Conservation (phyloP, 2,888 invertebrate genomes). For the Onthophagus sagittarius region DNA sequence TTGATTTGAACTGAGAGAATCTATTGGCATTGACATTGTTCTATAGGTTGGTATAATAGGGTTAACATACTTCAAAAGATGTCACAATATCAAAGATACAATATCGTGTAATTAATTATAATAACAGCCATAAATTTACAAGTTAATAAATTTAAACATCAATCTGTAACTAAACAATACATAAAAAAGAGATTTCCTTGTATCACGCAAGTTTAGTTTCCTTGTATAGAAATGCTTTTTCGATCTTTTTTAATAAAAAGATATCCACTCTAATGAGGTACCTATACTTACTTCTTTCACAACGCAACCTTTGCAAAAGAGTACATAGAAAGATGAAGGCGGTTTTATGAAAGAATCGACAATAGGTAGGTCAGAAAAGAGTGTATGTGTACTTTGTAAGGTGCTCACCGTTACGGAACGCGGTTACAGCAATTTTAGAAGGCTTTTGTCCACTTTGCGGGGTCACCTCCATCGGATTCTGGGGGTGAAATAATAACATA, state of each 20-base stretch:
- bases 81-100: background rate
- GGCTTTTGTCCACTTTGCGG: background rate
- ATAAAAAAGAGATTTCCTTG: background rate
- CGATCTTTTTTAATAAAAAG: background rate
- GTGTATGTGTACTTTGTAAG: background rate
- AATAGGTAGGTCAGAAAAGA: background rate
- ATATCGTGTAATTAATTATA: background rate
- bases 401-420: background rate
- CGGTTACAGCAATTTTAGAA: background rate
- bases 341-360: background rate
- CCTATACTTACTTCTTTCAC: background rate
- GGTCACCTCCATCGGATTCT: background rate
- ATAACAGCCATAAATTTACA: background rate
- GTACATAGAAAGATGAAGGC: background rate
- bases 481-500: background rate
- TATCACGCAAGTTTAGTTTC: background rate
- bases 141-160: background rate
- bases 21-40: background rate
- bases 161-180: background rate
- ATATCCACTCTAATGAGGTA: background rate
- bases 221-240: background rate
- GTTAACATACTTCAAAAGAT: background rate
- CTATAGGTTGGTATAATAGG: background rate
- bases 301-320: background rate
- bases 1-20: slow-evolving; percentile 1